phyloP scores from a whole-genome alignment of 2,888 invertebrate genomes.

The Acrobeloides nanus region DNA sequence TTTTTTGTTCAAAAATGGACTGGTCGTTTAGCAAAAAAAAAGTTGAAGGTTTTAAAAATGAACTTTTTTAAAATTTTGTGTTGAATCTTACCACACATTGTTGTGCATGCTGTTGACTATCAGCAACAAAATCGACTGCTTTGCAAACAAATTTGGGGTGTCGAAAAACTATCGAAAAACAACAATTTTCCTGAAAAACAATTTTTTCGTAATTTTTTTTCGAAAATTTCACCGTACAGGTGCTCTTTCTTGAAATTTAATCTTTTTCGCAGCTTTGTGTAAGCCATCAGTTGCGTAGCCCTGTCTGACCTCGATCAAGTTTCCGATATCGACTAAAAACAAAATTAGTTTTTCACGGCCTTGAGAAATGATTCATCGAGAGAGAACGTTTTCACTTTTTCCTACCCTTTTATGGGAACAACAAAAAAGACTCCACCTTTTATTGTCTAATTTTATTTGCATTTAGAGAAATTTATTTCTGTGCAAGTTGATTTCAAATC shows the following conservation, averaged over 20 bases:
- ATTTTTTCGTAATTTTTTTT: background rate
- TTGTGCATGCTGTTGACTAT: slow-evolving; percentile 11
- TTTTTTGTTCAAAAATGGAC: too few species aligned
- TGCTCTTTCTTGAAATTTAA: slow-evolving; percentile 39
- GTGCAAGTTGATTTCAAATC: too few species aligned
- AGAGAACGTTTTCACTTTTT: too few species aligned
- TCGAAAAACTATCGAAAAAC: slow-evolving; percentile 52
- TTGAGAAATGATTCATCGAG: too few species aligned
- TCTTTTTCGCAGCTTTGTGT: slow-evolving; percentile 38
- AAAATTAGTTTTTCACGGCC: background rate
- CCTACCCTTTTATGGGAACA: too few species aligned
- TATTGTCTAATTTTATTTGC: too few species aligned
- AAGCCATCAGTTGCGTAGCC: slow-evolving; percentile 52
- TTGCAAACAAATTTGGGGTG: slow-evolving; percentile 51
- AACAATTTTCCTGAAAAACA: slow-evolving; percentile 41
- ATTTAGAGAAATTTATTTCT: too few species aligned
- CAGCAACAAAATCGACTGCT: slow-evolving; percentile 48
- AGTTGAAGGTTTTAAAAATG: slow-evolving; percentile 15
- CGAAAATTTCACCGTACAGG: slow-evolving; percentile 25
- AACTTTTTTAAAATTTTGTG: slow-evolving; percentile 18
- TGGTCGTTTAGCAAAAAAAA: too few species aligned
- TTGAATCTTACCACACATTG: too few species aligned
- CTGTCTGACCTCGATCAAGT: slow-evolving; percentile 48
- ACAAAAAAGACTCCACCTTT: too few species aligned
- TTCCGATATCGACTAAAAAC: slow-evolving; percentile 43